Base-by-base conservation (phyloP, 2,113 vertebrate species). In the Chamaea fasciata region DNA sequence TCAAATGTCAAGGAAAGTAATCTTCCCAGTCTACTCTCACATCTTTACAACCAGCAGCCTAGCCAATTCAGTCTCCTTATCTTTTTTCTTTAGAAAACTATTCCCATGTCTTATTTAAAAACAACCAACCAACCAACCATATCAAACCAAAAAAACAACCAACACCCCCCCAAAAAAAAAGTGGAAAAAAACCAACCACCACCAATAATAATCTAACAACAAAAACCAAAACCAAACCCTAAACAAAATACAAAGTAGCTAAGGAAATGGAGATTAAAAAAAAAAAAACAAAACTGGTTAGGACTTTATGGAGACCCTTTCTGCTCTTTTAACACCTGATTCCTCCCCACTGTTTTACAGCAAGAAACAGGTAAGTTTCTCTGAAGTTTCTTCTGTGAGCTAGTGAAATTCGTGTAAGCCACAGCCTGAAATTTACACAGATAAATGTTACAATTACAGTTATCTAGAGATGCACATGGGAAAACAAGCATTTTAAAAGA, bases 401-500 rank as follows among this genome's bases (percentile, higher is more conserved):
- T 69, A 91, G 27, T 53, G 64, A 91, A 87, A 85, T 31, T 53
- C 41, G 30, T 4, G 8, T 62, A 35, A 62, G 63, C 71, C 87
- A 82, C 81, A 87, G 62, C n/a, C 42, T 42, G 50, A 89, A 83
- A 73, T 69, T 77, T 52, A 87, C 67, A 83, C 53, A 50, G 39
- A 77, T 59, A 91, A 87, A 70, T 63, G n/a, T 87, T 83, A 87
- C 44, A n/a, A 28, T 55, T 88, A 81, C 81, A 92, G 78, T 49
- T 90, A 59, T 78, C 67, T 86, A 42, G 11, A 90, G 55, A 80
- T 37, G 35, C 30, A 7, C 47, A 49, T 3, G 4, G 59, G 63
- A 93, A 95, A 81, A 88, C n/a, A 95, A 60, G 60, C 60, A 64
- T 69, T 85, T 62, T 77, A 49, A 76, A 85, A 85, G 46, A 80